Percentiles rank a stretch among this genome's conserved stretches.
phyloP scores from a whole-genome alignment of 2,888 invertebrate genomes.

The Pandemis corylana region DNA sequence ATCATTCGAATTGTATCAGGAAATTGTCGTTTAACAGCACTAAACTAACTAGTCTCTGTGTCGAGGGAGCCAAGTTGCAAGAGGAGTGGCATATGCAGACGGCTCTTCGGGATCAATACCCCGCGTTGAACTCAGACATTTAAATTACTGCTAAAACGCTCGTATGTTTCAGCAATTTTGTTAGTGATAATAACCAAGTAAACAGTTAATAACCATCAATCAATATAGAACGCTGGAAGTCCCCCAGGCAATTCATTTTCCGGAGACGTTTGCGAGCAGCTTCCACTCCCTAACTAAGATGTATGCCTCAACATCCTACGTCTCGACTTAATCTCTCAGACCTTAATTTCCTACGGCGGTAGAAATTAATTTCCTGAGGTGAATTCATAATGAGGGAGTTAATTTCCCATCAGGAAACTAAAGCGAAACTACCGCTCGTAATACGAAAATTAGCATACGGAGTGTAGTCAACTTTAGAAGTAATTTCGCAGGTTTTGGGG shows the following conservation, averaged over 20 bases:
- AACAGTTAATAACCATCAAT: neutral
- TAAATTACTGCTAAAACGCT: constrained; percentile 2
- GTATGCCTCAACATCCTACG: constrained; percentile 11
- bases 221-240: neutral
- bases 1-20: neutral
- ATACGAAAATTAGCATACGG: constrained; percentile 4
- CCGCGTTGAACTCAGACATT: constrained; percentile 22
- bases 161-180: constrained; percentile 3
- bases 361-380: constrained; percentile 33
- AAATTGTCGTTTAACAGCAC: neutral
- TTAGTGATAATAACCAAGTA: neutral
- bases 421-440: constrained; percentile 3
- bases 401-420: constrained; percentile 16
- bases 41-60: neutral
- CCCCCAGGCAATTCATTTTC: neutral
- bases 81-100: constrained; percentile 30
- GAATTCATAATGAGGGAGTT: constrained; percentile 26
- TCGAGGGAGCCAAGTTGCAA: neutral
- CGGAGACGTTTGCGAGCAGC: neutral
- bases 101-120: constrained; percentile 33
- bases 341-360: constrained; percentile 21
- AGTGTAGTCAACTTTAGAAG: constrained; percentile 6
- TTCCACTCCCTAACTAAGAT: constrained; percentile 19
- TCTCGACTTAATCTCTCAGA: constrained; percentile 24
- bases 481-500: constrained; percentile 7